Conservation (phyloP, 2,797 vertebrate species). For the Potorous gilbertii region DNA sequence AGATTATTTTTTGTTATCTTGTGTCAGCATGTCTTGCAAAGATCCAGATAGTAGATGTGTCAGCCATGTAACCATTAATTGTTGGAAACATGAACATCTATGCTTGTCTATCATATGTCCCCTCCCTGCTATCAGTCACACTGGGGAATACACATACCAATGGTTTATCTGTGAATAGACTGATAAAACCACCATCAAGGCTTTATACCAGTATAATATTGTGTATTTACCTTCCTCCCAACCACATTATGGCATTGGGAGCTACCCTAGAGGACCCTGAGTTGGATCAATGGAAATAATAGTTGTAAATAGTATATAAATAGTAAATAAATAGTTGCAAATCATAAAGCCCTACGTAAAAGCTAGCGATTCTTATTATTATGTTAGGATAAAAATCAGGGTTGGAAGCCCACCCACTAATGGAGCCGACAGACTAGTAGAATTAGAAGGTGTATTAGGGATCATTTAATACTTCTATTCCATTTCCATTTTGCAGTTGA, state of each 20-base stretch:
- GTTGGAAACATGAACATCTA: conserved; percentile 48
- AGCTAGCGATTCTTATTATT: not conserved
- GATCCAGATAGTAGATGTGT: not conserved
- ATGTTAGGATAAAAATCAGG: not conserved
- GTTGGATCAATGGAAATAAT: not conserved
- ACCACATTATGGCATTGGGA: not conserved
- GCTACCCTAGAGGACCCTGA: not conserved
- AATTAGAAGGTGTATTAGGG: not conserved
- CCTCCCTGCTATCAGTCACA: conserved; percentile 12
- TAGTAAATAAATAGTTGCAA: not conserved
- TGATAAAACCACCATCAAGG: conserved; percentile 17
- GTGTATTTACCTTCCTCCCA: not conserved
- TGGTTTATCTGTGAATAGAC: conserved; percentile 36
- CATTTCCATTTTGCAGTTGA: not conserved
- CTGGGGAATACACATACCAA: not conserved
- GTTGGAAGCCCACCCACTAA: not conserved
- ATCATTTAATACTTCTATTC: not conserved
- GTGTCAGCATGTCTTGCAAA: conserved; percentile 31
- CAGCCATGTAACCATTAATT: conserved; percentile 46
- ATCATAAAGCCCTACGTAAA: not conserved
- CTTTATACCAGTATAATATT: not conserved
- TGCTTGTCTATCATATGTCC: conserved; percentile 35
- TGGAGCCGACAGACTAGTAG: not conserved
- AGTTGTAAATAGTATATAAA: not conserved
- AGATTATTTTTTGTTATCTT: conserved; percentile 59